phyloP scores from a whole-genome alignment of 2,797 vertebrate genomes.

The Phataginus tetradactyla region DNA sequence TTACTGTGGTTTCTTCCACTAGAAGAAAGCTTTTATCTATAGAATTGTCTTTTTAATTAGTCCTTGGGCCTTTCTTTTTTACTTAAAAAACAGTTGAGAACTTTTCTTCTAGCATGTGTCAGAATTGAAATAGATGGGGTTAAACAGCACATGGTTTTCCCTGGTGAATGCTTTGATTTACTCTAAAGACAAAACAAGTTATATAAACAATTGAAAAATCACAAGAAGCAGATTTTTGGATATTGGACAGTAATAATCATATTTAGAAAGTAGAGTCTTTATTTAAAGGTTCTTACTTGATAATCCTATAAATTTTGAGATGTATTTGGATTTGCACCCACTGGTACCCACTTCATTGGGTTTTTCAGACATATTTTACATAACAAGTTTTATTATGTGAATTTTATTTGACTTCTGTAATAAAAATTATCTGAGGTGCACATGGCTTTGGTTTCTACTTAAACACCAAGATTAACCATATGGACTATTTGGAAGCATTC shows the following conservation, averaged over 20 bases:
- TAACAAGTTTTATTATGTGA: background rate
- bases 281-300: slow-evolving; percentile 26
- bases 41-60: slow-evolving; percentile 5
- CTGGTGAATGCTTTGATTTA: slow-evolving; percentile 4
- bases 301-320: background rate
- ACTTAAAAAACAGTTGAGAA: background rate
- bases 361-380: background rate
- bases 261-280: background rate
- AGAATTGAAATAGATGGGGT: background rate
- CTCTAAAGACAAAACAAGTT: background rate
- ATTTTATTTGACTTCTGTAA: slow-evolving; percentile 38
- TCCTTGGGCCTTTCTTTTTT: background rate
- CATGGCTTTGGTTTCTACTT: background rate
- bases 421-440: background rate
- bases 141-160: background rate
- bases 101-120: background rate
- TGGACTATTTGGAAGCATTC: background rate
- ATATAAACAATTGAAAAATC: background rate
- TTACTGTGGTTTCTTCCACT: background rate
- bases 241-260: background rate
- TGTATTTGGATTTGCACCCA: background rate
- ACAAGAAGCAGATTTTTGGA: background rate
- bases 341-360: background rate
- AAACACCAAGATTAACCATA: background rate
- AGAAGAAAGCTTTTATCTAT: background rate